Conservation (phyloP, 2,113 vertebrate genomes). For the Calidris pygmaea region DNA sequence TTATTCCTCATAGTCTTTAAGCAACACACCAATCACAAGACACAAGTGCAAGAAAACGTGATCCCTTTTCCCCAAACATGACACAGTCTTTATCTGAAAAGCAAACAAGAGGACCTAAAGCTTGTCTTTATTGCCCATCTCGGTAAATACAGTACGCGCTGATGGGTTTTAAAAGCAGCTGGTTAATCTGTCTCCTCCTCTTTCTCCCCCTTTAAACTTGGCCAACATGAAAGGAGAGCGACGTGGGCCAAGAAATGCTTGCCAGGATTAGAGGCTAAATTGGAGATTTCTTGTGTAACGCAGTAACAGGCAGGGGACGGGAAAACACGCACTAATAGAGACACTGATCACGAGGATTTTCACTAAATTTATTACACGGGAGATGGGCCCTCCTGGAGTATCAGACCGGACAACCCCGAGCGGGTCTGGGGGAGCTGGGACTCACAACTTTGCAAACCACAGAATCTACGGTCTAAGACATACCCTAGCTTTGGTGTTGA, state of each 20-base stretch:
- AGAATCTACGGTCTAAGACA: rapidly evolving
- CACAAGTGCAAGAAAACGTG: neutral
- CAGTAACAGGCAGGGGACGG: neutral
- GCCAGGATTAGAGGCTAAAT: slow-evolving; percentile 58
- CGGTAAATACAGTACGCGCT: slow-evolving; percentile 37
- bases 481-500: neutral
- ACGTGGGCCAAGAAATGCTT: slow-evolving; percentile 61
- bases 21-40: slow-evolving; percentile 40
- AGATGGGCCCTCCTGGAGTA: neutral
- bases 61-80: neutral
- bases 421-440: neutral
- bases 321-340: neutral
- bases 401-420: neutral
- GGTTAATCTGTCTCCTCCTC: slow-evolving; percentile 60
- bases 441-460: neutral
- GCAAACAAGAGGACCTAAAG: neutral
- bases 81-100: slow-evolving; percentile 14
- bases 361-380: neutral
- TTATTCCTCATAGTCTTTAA: slow-evolving; percentile 44
- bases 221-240: neutral
- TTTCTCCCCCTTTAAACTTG: slow-evolving; percentile 60
- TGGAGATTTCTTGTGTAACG: slow-evolving; percentile 46
- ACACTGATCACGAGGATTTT: neutral
- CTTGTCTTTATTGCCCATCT: neutral
- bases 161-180: slow-evolving; percentile 59